Conservation (phyloP, 2,888 invertebrate genomes). For the Agrotis puta region DNA sequence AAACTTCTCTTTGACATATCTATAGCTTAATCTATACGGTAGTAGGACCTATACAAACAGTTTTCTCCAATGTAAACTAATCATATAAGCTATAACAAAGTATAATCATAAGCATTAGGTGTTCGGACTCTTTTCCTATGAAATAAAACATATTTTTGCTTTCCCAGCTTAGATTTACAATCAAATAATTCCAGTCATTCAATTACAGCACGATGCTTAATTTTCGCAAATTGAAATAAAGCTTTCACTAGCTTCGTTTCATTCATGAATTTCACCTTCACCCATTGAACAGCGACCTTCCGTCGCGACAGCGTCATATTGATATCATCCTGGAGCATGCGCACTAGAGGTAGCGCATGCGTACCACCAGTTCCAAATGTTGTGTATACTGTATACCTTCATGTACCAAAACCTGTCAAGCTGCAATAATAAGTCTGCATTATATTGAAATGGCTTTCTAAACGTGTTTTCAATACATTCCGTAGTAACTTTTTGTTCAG, state of each 20-base stretch:
- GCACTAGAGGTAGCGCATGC: conserved; percentile 75
- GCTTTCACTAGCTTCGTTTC: conserved; percentile 67
- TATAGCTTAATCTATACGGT: too few relatives aligned
- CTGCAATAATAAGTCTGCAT: conserved; percentile 79
- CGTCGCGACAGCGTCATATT: conserved; percentile 81
- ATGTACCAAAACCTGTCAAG: conserved; percentile 81
- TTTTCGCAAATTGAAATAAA: conserved; percentile 53
- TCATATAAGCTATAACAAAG: too few relatives aligned
- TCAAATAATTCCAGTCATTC: not conserved
- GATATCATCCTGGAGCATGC: conserved; percentile 83
- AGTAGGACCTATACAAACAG: not conserved
- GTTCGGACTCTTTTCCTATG: not conserved
- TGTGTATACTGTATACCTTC: conserved; percentile 82
- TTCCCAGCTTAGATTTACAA: not conserved
- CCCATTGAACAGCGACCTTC: conserved; percentile 84
- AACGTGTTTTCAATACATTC: conserved; percentile 54
- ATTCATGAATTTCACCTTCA: conserved; percentile 84
- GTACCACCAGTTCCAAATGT: conserved; percentile 73
- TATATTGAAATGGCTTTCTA: conserved; percentile 72
- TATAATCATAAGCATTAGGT: not conserved
- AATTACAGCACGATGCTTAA: conserved; percentile 22
- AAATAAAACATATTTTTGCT: not conserved
- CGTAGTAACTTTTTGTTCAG: conserved; percentile 69
- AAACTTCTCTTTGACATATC: too few relatives aligned
- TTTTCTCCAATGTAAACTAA: not conserved